phyloP scores from a whole-genome alignment of 2,113 vertebrate species.

The Baryphthengus martii region DNA sequence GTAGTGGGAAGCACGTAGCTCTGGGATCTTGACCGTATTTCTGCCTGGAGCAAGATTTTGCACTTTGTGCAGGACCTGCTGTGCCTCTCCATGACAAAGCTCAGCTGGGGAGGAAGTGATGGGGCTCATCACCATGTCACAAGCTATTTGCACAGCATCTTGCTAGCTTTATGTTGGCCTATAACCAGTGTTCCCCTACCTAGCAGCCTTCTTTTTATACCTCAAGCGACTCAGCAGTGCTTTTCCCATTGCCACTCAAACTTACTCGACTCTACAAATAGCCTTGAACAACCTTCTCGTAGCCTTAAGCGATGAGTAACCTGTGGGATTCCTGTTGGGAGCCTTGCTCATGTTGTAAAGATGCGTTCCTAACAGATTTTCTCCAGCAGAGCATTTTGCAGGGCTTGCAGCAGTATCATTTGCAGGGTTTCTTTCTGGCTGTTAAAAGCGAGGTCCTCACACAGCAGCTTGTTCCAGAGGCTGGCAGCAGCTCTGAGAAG shows the following conservation, averaged over 20 bases:
- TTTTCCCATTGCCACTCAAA: neutral
- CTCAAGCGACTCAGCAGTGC: neutral
- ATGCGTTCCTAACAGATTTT: neutral
- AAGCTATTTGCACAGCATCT: neutral
- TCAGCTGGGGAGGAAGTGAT: neutral
- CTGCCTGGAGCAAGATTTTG: neutral
- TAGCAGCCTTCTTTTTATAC: neutral
- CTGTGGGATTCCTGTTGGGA: neutral
- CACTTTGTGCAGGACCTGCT: neutral
- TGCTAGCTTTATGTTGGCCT: neutral
- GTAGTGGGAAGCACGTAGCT: neutral
- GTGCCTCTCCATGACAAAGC: neutral
- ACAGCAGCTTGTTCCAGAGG: neutral
- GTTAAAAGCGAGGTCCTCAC: neutral
- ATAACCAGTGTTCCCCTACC: neutral
- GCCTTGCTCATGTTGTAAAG: neutral
- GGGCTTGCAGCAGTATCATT: accelerated
- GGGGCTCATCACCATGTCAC: neutral
- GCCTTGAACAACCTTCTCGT: neutral
- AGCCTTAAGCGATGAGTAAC: neutral
- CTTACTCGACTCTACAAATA: neutral
- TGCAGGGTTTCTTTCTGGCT: too few relatives aligned
- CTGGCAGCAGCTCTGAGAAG: neutral
- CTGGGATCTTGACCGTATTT: neutral
- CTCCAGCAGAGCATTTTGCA: neutral